Conservation (phyloP, 2,797 vertebrate genomes). For the Anas bernieri region DNA sequence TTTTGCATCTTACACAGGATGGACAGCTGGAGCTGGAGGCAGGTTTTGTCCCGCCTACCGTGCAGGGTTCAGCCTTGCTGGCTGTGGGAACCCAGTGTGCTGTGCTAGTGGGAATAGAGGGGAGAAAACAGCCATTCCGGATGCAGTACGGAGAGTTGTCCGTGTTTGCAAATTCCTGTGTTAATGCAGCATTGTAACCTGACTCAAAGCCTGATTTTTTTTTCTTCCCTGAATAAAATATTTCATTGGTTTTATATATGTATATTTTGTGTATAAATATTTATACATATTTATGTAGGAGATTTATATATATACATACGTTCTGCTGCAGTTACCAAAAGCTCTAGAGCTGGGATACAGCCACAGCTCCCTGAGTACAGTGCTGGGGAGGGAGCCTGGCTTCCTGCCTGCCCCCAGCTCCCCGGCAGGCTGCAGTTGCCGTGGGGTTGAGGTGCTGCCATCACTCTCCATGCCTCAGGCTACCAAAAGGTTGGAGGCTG, state of each 20-base stretch:
- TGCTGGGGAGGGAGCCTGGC: accelerated
- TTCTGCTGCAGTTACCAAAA: not conserved
- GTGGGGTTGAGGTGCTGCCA: not conserved
- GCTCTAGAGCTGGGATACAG: not conserved
- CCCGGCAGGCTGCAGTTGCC: too few species aligned
- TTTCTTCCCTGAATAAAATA: not conserved
- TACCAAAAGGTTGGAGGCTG: too few species aligned
- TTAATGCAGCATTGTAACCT: not conserved
- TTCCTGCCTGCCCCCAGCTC: too few species aligned
- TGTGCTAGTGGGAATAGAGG: not conserved
- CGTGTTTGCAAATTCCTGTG: not conserved
- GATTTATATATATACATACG: not conserved
- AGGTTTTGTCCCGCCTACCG: not conserved
- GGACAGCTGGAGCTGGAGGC: not conserved
- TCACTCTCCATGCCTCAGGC: not conserved
- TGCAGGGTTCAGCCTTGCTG: accelerated
- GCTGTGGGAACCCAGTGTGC: not conserved
- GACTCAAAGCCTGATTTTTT: not conserved
- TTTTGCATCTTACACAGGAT: not conserved
- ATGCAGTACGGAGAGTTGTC: not conserved
- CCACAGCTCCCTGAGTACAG: not conserved
- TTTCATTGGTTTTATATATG: not conserved
- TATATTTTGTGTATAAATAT: not conserved
- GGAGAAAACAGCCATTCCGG: not conserved
- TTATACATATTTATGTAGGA: not conserved